Conservation (phyloP, 37 sponge, comb jelly and placozoan genomes). For the Chondrosia reniformis region DNA sequence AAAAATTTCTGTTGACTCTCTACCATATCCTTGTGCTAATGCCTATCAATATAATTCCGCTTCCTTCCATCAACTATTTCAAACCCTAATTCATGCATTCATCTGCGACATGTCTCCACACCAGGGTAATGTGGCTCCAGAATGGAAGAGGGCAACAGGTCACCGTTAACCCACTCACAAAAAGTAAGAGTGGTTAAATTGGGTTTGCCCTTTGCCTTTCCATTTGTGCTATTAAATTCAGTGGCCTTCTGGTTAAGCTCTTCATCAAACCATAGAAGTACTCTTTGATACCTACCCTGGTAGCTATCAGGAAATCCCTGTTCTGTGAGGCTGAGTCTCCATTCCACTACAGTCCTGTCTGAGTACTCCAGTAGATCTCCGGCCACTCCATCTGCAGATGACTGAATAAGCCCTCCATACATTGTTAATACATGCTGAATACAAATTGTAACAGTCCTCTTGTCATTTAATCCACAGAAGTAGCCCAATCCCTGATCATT, state of each 20-base stretch:
- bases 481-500: slow-evolving; percentile 7
- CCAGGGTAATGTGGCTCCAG: too few species aligned
- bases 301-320: slow-evolving; percentile 31
- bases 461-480: slow-evolving; percentile 17
- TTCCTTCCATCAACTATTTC: slow-evolving; percentile 22
- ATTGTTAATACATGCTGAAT: not conserved
- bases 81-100: slow-evolving; percentile 57
- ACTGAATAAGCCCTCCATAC: not conserved
- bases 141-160: slow-evolving; percentile 4
- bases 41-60: slow-evolving; percentile 59
- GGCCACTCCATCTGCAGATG: not conserved
- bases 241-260: slow-evolving; percentile 28
- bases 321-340: slow-evolving; percentile 12
- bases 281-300: slow-evolving; percentile 28
- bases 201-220: slow-evolving; percentile 34
- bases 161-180: not conserved
- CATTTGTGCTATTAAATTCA: slow-evolving; percentile 25
- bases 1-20: slow-evolving; percentile 19
- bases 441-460: too few species aligned
- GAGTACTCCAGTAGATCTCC: not conserved
- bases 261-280: slow-evolving; percentile 15
- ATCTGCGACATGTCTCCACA: slow-evolving; percentile 45
- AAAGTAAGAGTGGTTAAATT: slow-evolving; percentile 2
- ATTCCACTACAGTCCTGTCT: slow-evolving; percentile 22
- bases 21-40: slow-evolving; percentile 54